These are phyloP conservation scores for Lithophane leautieri DNA, from an alignment of 2,888 invertebrate genomes.

Conservation along the genomic window DNA sequence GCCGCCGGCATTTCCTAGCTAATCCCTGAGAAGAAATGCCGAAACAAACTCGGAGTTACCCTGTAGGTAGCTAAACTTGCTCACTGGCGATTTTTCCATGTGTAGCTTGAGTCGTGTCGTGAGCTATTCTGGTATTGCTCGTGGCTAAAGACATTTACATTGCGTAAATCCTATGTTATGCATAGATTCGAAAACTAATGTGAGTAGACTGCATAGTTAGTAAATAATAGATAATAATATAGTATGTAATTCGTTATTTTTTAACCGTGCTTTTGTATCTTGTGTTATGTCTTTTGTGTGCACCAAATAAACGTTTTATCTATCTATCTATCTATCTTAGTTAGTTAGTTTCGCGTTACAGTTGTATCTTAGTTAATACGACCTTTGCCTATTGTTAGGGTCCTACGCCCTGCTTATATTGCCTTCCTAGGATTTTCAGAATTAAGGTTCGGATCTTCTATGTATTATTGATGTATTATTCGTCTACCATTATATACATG, in stretches of 20 bases:
- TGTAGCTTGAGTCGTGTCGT: neutral
- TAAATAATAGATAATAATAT: no score
- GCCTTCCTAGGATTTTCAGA: neutral
- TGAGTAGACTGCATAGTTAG: neutral
- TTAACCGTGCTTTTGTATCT: no score
- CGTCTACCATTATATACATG: no score
- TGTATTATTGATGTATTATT: neutral
- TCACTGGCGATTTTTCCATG: neutral
- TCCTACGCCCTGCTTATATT: neutral
- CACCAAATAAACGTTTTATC: no score
- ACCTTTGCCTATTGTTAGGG: neutral
- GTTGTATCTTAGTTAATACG: neutral
- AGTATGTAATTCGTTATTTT: no score
- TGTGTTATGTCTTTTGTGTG: no score
- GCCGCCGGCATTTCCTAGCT: neutral
- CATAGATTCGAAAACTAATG: slow-evolving; percentile 5
- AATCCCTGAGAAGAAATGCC: neutral
- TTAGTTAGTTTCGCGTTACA: neutral
- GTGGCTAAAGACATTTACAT: neutral
- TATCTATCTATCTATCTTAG: no score
- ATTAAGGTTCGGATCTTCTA: neutral
- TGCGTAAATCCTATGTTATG: slow-evolving; percentile 7
- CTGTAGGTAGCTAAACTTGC: neutral
- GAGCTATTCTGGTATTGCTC: neutral
- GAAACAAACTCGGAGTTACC: neutral